These are phyloP conservation scores for Nylanderia fulva DNA, from an alignment of 1,140 invertebrate genomes.

Conservation along the genomic window DNA sequence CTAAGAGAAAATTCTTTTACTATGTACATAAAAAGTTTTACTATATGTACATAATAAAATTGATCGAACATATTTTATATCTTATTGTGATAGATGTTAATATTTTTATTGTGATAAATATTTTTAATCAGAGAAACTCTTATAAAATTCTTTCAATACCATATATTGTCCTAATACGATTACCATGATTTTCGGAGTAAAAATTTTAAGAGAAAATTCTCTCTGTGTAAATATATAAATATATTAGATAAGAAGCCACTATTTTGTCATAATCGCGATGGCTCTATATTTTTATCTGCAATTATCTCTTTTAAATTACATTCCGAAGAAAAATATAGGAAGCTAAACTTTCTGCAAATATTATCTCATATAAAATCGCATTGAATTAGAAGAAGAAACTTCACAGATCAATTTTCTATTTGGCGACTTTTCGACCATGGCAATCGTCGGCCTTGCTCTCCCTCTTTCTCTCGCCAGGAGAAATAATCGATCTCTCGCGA, in stretches of 20 bases:
- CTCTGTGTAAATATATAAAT: too few relatives aligned
- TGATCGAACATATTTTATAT: too few relatives aligned
- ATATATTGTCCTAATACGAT: too few relatives aligned
- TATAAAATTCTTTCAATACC: too few relatives aligned
- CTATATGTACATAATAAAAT: too few relatives aligned
- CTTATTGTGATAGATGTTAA: too few relatives aligned
- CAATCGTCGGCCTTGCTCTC: background rate
- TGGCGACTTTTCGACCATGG: background rate
- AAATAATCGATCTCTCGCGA: slow-evolving; percentile 50
- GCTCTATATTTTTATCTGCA: background rate
- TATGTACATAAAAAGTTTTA: too few relatives aligned
- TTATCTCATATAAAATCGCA: background rate
- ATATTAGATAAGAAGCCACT: background rate
- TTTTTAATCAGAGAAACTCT: too few relatives aligned
- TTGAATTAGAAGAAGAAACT: background rate
- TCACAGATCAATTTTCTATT: background rate
- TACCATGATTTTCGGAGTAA: too few relatives aligned
- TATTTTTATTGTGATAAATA: too few relatives aligned
- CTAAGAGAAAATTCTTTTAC: too few relatives aligned
- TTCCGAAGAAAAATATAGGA: background rate
- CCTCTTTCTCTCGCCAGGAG: background rate
- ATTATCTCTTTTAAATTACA: background rate
- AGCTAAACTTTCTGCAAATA: background rate
- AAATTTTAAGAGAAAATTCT: too few relatives aligned
- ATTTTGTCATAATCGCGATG: background rate